These are phyloP conservation scores for Gracilinanus agilis DNA, from an alignment of 2,113 vertebrate species.

Conservation along the genomic window DNA sequence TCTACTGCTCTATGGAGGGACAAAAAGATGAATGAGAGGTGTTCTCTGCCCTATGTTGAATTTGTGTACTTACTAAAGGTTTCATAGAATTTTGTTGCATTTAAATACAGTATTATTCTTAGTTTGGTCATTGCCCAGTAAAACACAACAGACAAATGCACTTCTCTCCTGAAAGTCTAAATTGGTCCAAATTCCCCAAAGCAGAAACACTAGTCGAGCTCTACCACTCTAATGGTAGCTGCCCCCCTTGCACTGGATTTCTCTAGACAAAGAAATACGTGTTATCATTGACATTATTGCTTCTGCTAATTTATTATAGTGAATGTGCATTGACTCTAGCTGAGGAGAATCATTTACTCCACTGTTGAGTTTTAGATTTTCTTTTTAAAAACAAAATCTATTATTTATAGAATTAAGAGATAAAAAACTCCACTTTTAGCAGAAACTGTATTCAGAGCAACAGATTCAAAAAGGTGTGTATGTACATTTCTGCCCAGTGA, in stretches of 20 bases:
- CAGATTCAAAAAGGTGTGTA: conserved; percentile 32
- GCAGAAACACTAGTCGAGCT: conserved; percentile 49
- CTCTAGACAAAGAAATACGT: conserved; percentile 56
- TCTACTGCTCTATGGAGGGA: not conserved
- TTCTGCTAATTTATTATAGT: conserved; percentile 61
- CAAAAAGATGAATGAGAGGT: conserved; percentile 13
- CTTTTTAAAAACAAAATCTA: conserved; percentile 63
- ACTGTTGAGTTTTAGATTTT: conserved; percentile 54
- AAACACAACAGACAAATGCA: conserved; percentile 52
- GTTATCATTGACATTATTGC: conserved; percentile 61
- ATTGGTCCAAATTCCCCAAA: conserved; percentile 34
- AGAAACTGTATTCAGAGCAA: conserved; percentile 45
- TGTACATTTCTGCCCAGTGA: not conserved
- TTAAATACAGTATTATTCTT: conserved; percentile 51
- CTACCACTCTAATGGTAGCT: conserved; percentile 54
- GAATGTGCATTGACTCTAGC: conserved; percentile 56
- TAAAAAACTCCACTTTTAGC: conserved; percentile 57
- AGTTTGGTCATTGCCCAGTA: conserved; percentile 29
- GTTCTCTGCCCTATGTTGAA: not conserved
- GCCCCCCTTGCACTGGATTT: conserved; percentile 60
- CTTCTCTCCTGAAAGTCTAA: conserved; percentile 46
- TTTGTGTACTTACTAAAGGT: conserved; percentile 35
- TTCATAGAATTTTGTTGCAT: conserved; percentile 59
- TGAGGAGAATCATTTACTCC: not conserved
- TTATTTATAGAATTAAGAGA: conserved; percentile 58